Evolutionary conservation across 2,888 invertebrate genomes (phyloP).

Genomic region (Archaeoteleia sp.): DNA sequence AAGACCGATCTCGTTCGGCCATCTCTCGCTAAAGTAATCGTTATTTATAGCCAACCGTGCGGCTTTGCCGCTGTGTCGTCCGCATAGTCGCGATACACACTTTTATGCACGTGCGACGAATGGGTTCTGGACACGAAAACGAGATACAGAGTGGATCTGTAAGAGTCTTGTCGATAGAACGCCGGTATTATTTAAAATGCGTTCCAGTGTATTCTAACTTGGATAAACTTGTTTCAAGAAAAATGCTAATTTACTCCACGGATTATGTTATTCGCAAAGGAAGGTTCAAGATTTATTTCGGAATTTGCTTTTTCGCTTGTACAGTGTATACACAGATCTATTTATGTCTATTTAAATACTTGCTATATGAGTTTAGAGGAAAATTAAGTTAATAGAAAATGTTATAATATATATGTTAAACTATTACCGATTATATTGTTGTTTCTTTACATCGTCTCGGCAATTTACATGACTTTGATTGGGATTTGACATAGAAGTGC

Average conservation of each 20-base stretch:
- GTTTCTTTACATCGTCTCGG: no score
- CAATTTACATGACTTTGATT: no score
- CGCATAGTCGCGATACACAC: slow-evolving; percentile 31
- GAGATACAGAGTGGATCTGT: slow-evolving; percentile 35
- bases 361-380: no score
- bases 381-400: no score
- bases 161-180: slow-evolving; percentile 34
- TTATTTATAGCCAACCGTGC: slow-evolving; percentile 52
- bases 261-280: slow-evolving; percentile 16
- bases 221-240: slow-evolving; percentile 33
- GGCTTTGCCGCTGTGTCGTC: slow-evolving; percentile 40
- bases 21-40: slow-evolving; percentile 54
- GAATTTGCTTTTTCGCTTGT: no score
- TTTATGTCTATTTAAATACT: no score
- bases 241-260: slow-evolving; percentile 29
- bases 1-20: slow-evolving; percentile 48
- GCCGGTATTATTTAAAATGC: slow-evolving; percentile 35
- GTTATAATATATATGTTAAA: no score
- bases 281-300: slow-evolving; percentile 14
- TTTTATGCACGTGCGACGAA: slow-evolving; percentile 31
- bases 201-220: slow-evolving; percentile 10
- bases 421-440: no score
- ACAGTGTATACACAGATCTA: no score
- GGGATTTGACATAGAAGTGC: no score
- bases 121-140: slow-evolving; percentile 36